Base-by-base conservation (phyloP, 2,113 vertebrate genomes). In the Misgurnus mizolepis region DNA sequence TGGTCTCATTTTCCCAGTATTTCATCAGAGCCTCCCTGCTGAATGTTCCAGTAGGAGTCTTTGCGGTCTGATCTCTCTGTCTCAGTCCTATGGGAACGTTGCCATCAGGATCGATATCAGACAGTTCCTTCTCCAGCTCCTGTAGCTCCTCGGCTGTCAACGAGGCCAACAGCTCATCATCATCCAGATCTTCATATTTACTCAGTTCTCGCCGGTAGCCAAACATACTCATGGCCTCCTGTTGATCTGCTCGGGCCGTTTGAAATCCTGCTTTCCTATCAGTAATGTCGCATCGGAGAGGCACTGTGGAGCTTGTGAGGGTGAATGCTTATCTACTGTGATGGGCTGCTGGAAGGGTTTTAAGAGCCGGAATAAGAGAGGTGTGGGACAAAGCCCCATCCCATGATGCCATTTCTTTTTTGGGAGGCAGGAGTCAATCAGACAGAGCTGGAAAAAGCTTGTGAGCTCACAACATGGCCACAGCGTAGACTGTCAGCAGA, bases 181-280 rank as follows among this genome's bases (percentile, higher is more conserved):
- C 98, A n/a, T 99, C 97, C 7, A 99, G 91, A 18, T 98, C 97
- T 88, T 98, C 98, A 56, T 99, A 99, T 90, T 98, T 99, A 88
- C 96, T 98, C 79, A 99, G 94, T 90, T 97, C 97, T 88, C 95
- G 93, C 78, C 97, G 92, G 81, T 99, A 99, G 76, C 98, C 98
- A 78, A 99, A 99, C 80, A 90, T 94, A 86, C 95, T 98, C 96
- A 98, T 98, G 88, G 88, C 91, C 88, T 55, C 49, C 67, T 70
- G 15, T 0, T 75, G 12, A 9, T 74, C n/a, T 74, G 41, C 4
- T 72, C 39, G 3, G 9, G 17, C 56, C 47, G 49, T 74, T 12
- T 9, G n/a, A 61, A 49, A 14, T 61, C 56, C 40, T 74, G 56
- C 34, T 60, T 73, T 60, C 41, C 34, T 73, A 34, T 75, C 71